A percentile compares a stretch with the other conserved stretches of the same genome.
Conservation (phyloP, 2,797 vertebrate species). For the Dipus sagitta region DNA sequence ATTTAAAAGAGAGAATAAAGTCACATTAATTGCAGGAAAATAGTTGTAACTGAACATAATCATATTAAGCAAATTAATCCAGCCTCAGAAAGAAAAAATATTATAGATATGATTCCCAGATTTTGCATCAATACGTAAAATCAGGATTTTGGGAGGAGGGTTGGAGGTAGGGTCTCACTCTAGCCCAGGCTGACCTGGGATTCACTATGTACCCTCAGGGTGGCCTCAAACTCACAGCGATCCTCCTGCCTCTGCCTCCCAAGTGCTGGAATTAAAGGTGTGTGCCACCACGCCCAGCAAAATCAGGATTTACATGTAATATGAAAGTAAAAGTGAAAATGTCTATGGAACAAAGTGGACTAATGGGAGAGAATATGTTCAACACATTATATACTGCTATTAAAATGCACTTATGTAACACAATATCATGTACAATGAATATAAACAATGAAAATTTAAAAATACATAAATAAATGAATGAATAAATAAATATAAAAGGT, state of each 20-base stretch:
- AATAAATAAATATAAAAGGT: background rate
- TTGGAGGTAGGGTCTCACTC: too few species aligned
- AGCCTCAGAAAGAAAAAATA: background rate
- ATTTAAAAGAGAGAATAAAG: too few species aligned
- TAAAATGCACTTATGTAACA: background rate
- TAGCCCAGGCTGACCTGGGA: too few species aligned
- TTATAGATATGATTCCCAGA: background rate
- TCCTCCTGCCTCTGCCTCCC: too few species aligned
- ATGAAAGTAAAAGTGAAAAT: background rate
- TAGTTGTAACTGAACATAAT: background rate
- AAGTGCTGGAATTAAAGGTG: too few species aligned
- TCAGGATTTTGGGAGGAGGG: too few species aligned
- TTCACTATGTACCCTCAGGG: too few species aligned
- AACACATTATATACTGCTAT: background rate
- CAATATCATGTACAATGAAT: background rate
- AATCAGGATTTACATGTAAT: background rate
- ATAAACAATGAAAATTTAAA: background rate
- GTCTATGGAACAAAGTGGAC: background rate
- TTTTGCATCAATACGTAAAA: background rate
- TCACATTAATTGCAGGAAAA: background rate
- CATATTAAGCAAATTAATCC: too few species aligned
- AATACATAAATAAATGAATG: too few species aligned
- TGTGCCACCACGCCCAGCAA: too few species aligned
- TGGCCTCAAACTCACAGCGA: too few species aligned
- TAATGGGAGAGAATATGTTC: background rate